Evolutionary conservation across 2,888 invertebrate genomes (phyloP), one percentile per base, ranked within the genome.

Genomic region (Drosophila subsilvestris): DNA sequence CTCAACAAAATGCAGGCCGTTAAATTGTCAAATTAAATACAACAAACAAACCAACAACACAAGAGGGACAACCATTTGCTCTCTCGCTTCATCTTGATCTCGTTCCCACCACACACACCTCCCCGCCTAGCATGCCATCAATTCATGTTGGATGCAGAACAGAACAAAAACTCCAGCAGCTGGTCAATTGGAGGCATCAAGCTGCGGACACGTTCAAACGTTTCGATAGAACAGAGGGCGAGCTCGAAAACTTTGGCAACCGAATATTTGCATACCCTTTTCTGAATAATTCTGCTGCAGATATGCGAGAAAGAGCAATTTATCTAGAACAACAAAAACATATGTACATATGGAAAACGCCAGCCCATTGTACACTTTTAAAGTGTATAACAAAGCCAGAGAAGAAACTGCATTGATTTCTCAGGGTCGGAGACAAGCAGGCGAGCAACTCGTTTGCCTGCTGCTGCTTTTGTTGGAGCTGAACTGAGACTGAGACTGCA

Each of bases 1-100:
- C 50, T 29, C 63, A 47, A 68, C 59, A 62, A 60, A 62, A 51
- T 63, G 65, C 75, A 48, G 59, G 49, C 59, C 72, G 67, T 76
- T 82, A 76, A 82, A 78, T 68, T 80, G 82, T 85, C 83, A 85
- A 82, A 85, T 82, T 80, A 76, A 80, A 59, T 55, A 54, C 66
- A 45, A n/a, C n/a, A 51, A 63, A 50, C 54, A 51, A 50, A 42
- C 0, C 48, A 58, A 18, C 55, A 20, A 57, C 66, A 66, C 47
- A 67, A 58, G 68, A 37, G 68, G 68, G 47, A 9, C 37, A 20
- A 5, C 8, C 45, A 32, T 29, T 25, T 48, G 57, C 57, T 20
- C 61, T 42, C 48, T 25, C 20, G 18, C 22, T 22, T 62, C 53
- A 60, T 75, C 69, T 76, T 66, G 63, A 71, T 54, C 61, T 50